Evolutionary conservation across 2,113 vertebrate species (phyloP).

Genomic region (Corvus cornix): DNA sequence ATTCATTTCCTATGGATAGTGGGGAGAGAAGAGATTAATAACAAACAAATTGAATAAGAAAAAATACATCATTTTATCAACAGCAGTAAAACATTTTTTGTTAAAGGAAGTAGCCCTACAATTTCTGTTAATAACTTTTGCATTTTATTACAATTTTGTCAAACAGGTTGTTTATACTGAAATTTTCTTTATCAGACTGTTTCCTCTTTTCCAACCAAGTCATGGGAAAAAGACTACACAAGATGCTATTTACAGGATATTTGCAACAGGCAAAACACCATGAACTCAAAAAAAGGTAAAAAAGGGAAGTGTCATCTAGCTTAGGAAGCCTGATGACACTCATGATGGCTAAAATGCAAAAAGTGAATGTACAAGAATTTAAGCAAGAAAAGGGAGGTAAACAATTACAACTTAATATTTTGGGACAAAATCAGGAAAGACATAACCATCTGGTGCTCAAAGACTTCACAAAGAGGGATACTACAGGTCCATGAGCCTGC

Average conservation of each 20-base stretch:
- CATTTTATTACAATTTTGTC: not conserved
- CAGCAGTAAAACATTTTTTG: not conserved
- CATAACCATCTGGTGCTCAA: not conserved
- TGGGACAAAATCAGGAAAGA: not conserved
- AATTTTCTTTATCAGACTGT: not conserved
- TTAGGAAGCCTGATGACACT: not conserved
- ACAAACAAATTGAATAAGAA: not conserved
- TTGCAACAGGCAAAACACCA: not conserved
- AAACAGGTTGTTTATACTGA: not conserved
- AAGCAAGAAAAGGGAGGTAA: not conserved
- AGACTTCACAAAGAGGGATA: not conserved
- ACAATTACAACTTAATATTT: not conserved
- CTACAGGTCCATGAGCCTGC: not conserved
- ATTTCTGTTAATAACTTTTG: not conserved
- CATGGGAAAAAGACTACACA: not conserved
- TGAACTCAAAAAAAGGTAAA: not conserved
- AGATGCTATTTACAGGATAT: not conserved
- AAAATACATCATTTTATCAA: not conserved
- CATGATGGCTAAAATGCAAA: not conserved
- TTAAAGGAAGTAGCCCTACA: not conserved
- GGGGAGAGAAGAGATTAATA: not conserved
- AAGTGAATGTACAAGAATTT: not conserved
- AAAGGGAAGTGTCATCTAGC: not conserved
- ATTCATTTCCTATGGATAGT: not conserved
- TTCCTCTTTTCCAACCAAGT: not conserved